Conservation (phyloP, 2,113 vertebrate genomes). For the Carettochelys insculpta region DNA sequence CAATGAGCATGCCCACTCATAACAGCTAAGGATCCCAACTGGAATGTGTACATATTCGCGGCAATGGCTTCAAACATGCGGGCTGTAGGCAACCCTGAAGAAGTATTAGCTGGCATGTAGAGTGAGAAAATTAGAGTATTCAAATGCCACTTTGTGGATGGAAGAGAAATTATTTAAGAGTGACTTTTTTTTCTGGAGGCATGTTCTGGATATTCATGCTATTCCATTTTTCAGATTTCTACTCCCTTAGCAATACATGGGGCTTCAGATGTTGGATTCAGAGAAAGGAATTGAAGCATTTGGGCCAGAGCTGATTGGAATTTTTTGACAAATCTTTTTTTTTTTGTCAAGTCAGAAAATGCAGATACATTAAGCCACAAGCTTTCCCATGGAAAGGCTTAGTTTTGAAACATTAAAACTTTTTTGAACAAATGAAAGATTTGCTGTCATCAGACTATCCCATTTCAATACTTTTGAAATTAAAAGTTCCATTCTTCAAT, state of each 20-base stretch:
- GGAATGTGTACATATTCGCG: too few relatives aligned
- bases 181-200: neutral
- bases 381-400: neutral
- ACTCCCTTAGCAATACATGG: neutral
- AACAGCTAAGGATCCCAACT: neutral
- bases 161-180: neutral
- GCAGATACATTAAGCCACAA: neutral
- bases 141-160: neutral
- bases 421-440: neutral
- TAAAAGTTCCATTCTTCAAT: neutral
- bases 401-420: neutral
- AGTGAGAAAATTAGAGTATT: neutral
- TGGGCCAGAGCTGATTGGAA: neutral
- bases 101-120: neutral
- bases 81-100: rapidly evolving
- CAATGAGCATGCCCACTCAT: rapidly evolving
- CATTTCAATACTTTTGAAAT: neutral
- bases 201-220: rapidly evolving
- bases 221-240: neutral
- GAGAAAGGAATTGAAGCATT: neutral
- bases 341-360: neutral
- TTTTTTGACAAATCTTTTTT: neutral
- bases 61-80: neutral
- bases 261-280: neutral
- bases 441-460: neutral